Evolutionary conservation across 1,140 invertebrate species (phyloP).

Genomic region (Drosophila willistoni): DNA sequence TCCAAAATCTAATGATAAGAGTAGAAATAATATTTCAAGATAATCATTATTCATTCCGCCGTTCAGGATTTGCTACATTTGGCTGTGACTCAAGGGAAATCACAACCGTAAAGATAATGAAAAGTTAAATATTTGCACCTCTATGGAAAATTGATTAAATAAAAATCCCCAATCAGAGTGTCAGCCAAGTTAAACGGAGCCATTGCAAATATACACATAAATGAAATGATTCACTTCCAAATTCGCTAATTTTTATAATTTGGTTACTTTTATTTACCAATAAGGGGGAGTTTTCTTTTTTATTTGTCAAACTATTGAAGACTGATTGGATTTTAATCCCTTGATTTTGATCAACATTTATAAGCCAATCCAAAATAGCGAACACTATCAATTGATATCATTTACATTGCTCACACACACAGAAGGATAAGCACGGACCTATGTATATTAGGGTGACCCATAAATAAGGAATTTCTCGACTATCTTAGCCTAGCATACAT

Average conservation of each 20-base stretch:
- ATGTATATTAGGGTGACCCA: no score
- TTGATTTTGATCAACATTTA: conserved; percentile 3
- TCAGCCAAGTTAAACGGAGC: neutral
- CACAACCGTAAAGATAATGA: neutral
- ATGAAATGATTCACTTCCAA: neutral
- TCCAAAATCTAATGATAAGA: no score
- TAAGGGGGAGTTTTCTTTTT: no score
- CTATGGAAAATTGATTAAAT: neutral
- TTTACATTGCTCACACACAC: neutral
- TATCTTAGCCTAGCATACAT: no score
- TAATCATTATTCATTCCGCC: neutral
- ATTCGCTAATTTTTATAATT: neutral
- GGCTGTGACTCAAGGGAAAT: neutral
- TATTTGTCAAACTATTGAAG: neutral
- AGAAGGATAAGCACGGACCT: neutral
- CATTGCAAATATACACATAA: neutral
- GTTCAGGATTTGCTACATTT: neutral
- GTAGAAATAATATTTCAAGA: neutral
- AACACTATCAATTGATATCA: conserved; percentile 2
- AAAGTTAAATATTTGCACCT: neutral
- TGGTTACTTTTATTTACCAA: no score
- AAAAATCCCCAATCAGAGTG: neutral
- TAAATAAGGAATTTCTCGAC: no score
- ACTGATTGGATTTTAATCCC: neutral
- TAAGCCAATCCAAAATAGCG: conserved; percentile 4